Evolutionary conservation across 2,888 invertebrate genomes (phyloP).

Genomic region (Drosophila multiciliata): DNA sequence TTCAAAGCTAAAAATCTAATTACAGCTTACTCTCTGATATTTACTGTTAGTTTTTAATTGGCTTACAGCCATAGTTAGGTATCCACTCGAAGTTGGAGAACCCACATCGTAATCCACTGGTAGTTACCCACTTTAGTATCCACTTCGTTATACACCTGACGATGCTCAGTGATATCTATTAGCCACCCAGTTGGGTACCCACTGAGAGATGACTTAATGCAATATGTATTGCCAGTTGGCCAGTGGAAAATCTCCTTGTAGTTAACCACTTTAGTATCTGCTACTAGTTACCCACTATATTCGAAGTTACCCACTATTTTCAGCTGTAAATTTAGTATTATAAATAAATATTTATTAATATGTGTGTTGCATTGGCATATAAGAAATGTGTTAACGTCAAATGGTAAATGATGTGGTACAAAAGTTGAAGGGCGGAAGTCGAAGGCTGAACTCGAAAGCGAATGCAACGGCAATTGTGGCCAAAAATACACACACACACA

Average conservation of each 20-base stretch:
- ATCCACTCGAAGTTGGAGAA: neutral
- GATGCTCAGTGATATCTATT: neutral
- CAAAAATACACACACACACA: constrained; percentile 1
- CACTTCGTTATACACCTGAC: neutral
- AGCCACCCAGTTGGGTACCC: neutral
- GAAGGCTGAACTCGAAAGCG: constrained; percentile 31
- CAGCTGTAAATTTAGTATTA: neutral
- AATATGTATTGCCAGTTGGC: neutral
- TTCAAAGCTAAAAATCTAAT: neutral
- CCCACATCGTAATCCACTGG: too few relatives aligned
- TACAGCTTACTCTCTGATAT: neutral
- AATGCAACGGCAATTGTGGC: constrained; percentile 49
- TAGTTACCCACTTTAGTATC: too few relatives aligned
- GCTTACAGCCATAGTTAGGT: too few relatives aligned
- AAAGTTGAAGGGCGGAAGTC: neutral
- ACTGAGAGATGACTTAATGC: neutral
- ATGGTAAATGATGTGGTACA: constrained; percentile 20
- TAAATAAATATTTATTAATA: neutral
- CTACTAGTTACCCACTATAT: neutral
- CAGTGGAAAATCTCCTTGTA: neutral
- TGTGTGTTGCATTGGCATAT: neutral
- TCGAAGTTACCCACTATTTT: neutral
- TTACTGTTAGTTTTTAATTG: neutral
- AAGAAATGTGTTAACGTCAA: constrained; percentile 1
- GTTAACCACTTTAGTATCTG: neutral